Conservation (phyloP, 2,113 vertebrate genomes). For the Sorex fumeus region DNA sequence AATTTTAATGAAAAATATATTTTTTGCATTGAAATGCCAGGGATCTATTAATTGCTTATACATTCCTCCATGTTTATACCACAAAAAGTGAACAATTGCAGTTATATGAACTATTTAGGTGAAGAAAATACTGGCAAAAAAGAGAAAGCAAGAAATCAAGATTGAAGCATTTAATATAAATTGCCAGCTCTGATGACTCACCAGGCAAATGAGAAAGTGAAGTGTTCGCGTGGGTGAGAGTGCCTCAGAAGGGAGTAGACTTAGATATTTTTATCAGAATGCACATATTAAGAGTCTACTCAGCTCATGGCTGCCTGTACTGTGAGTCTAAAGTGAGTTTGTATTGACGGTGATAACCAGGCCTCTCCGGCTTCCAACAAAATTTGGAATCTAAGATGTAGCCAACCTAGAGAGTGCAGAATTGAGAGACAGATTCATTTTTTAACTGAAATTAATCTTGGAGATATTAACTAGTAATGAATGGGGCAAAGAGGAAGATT, state of each 20-base stretch:
- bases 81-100: conserved; percentile 22
- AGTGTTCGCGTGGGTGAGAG: conserved; percentile 71
- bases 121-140: conserved; percentile 59
- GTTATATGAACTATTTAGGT: conserved; percentile 39
- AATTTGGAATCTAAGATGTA: conserved; percentile 48
- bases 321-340: conserved; percentile 9
- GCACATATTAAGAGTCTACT: conserved; percentile 71
- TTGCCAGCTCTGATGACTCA: conserved; percentile 78
- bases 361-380: background rate
- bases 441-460: background rate
- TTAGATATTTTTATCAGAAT: conserved; percentile 79
- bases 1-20: conserved; percentile 38
- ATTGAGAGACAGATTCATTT: conserved; percentile 14
- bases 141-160: conserved; percentile 46
- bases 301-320: conserved; percentile 50
- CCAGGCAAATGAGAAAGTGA: conserved; percentile 75
- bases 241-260: conserved; percentile 68
- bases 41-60: conserved; percentile 20
- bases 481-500: no score
- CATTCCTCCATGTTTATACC: conserved; percentile 26
- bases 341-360: conserved; percentile 33
- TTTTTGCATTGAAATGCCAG: conserved; percentile 38
- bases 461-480: no score
- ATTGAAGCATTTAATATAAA: conserved; percentile 75
- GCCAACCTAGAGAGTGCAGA: background rate